Conservation (phyloP, 2,113 vertebrate species). For the Ammodytes marinus region DNA sequence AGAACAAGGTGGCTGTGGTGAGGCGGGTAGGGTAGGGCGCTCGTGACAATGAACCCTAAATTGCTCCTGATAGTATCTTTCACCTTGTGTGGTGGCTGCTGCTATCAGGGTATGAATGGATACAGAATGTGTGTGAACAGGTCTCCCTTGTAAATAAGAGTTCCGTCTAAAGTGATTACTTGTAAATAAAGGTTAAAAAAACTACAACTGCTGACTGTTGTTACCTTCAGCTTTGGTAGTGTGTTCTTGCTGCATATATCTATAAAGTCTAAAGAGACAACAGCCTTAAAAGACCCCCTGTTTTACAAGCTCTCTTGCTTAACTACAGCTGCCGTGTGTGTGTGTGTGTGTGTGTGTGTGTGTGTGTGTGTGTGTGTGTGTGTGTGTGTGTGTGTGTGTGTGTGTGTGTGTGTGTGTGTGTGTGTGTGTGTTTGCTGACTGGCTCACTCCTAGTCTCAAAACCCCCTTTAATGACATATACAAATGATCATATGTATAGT, state of each 20-base stretch:
- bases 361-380: neutral
- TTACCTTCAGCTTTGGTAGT: constrained; percentile 86
- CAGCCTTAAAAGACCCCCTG: neutral
- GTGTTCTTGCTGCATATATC: neutral
- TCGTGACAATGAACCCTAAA: no score
- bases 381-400: neutral
- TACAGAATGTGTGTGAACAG: no score
- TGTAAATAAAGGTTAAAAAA: no score
- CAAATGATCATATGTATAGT: neutral
- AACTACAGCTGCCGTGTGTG: neutral
- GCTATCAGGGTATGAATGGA: no score
- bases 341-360: constrained; percentile 23
- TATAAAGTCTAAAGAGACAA: neutral
- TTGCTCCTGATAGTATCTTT: no score
- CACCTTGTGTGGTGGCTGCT: no score
- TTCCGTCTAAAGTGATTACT: no score
- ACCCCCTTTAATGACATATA: neutral
- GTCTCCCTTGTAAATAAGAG: no score
- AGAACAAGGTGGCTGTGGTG: no score
- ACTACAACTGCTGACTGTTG: constrained; percentile 86
- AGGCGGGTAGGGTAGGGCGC: no score
- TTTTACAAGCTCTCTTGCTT: constrained; percentile 9
- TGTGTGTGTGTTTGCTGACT: neutral
- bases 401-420: neutral
- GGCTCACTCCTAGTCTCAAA: neutral